These are phyloP conservation scores for Megaceryle torquata DNA, from an alignment of 2,113 vertebrate species.

Conservation along the genomic window DNA sequence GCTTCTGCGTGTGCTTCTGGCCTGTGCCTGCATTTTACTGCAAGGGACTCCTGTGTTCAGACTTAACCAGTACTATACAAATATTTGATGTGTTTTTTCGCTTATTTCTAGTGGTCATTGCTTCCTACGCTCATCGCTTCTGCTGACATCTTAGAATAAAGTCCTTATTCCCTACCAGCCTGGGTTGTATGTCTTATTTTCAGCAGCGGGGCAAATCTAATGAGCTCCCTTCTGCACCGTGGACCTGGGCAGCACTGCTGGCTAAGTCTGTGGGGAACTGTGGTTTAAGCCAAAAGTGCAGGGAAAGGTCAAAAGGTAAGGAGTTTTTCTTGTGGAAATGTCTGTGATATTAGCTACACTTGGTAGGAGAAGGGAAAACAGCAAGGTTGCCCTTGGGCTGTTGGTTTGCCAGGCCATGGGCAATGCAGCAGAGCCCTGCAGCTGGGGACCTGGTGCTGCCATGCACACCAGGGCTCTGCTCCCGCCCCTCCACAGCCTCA, in stretches of 20 bases:
- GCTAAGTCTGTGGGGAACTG: slow-evolving; percentile 17
- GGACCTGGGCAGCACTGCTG: not conserved
- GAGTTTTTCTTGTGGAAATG: not conserved
- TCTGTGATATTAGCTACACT: not conserved
- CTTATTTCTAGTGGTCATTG: slow-evolving; percentile 16
- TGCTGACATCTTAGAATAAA: slow-evolving; percentile 53
- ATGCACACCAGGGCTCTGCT: not conserved
- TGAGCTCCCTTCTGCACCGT: accelerated
- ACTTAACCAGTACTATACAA: not conserved
- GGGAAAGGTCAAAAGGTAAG: slow-evolving; percentile 28
- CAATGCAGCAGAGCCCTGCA: not conserved
- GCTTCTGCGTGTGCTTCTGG: not conserved
- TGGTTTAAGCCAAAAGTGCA: slow-evolving; percentile 16
- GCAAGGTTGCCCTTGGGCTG: not conserved
- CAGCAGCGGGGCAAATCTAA: not conserved
- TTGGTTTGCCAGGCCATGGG: not conserved
- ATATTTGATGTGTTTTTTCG: slow-evolving; percentile 8
- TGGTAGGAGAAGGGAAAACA: not conserved
- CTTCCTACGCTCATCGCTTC: slow-evolving; percentile 49
- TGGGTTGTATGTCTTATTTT: not conserved
- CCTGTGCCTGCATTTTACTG: not conserved
- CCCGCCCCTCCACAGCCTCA: not conserved
- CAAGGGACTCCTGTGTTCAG: not conserved
- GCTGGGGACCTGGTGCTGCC: not conserved
- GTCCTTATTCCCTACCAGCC: slow-evolving; percentile 28